These are phyloP conservation scores for Gnathonemus echidnorhynchus DNA, from an alignment of 2,113 vertebrate genomes.

Conservation along the genomic window DNA sequence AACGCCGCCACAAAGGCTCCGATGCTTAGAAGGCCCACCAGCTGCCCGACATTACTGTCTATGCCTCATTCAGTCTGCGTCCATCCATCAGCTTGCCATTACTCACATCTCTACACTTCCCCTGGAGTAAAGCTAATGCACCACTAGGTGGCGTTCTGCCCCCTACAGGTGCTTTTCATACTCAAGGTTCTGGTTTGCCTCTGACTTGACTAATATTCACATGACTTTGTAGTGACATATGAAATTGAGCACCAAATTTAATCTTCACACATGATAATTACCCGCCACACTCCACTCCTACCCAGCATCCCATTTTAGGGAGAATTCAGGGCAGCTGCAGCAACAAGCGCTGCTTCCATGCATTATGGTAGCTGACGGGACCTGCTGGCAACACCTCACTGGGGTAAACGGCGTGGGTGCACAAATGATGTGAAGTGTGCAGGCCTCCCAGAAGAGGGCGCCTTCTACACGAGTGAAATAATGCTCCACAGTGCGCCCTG, in stretches of 20 bases:
- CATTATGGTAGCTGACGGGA: background rate
- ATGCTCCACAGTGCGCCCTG: background rate
- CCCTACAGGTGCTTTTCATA: background rate
- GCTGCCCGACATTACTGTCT: background rate
- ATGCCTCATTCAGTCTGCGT: background rate
- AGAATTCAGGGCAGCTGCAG: background rate
- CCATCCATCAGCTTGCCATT: conserved; percentile 26
- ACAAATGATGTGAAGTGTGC: background rate
- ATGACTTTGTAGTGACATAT: background rate
- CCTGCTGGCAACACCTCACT: background rate
- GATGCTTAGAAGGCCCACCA: conserved; percentile 45
- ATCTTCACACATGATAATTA: background rate
- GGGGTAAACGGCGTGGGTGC: background rate
- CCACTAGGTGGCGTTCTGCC: background rate
- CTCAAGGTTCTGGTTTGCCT: conserved; percentile 9
- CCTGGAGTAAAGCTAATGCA: background rate
- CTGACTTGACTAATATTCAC: conserved; percentile 2
- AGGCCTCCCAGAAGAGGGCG: background rate
- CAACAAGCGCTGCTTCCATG: background rate
- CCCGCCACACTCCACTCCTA: background rate
- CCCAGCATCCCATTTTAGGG: background rate
- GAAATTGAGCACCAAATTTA: background rate
- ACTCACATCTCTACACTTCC: conserved; percentile 12
- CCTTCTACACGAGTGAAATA: conserved; percentile 2
- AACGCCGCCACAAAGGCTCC: conserved; percentile 80